A percentile compares a stretch with the other conserved stretches of the same genome.
Evolutionary conservation across 2,113 vertebrate genomes (phyloP).

Genomic region (Ameiurus melas): DNA sequence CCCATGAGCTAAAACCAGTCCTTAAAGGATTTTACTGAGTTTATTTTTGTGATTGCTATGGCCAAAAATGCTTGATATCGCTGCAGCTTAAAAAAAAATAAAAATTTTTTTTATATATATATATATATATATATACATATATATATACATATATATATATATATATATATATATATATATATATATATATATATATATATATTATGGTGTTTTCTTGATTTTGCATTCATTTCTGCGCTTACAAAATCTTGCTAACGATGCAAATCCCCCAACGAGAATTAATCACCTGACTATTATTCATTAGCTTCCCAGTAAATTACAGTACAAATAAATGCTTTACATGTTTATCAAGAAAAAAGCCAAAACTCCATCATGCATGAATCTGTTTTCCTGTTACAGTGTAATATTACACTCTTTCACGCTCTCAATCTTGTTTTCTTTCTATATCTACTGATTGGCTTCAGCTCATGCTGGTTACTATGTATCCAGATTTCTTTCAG

Average conservation of each 20-base stretch:
- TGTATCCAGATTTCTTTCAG: neutral
- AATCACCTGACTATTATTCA: neutral
- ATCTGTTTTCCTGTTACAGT: neutral
- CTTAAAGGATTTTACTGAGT: no score
- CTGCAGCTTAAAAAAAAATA: no score
- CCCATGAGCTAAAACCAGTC: neutral
- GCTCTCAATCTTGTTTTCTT: neutral
- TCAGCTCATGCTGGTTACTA: neutral
- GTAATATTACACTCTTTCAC: neutral
- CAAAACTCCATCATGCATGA: neutral
- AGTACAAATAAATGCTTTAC: neutral
- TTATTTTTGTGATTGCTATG: no score
- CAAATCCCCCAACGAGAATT: neutral
- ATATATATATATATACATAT: no score
- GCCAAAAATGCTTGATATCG: no score
- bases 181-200: no score
- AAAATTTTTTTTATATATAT: no score
- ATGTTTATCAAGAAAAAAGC: neutral
- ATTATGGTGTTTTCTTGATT: no score
- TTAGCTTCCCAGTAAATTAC: neutral
- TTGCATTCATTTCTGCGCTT: no score
- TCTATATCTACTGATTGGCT: neutral
- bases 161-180: no score
- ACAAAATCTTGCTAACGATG: neutral
- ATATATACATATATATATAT: no score